A percentile compares a stretch with the other conserved stretches of the same genome.
These are phyloP conservation scores for Strongylocentrotus purpuratus DNA, from an alignment of 35 echinoderm and acorn worm species.

Conservation along the genomic window DNA sequence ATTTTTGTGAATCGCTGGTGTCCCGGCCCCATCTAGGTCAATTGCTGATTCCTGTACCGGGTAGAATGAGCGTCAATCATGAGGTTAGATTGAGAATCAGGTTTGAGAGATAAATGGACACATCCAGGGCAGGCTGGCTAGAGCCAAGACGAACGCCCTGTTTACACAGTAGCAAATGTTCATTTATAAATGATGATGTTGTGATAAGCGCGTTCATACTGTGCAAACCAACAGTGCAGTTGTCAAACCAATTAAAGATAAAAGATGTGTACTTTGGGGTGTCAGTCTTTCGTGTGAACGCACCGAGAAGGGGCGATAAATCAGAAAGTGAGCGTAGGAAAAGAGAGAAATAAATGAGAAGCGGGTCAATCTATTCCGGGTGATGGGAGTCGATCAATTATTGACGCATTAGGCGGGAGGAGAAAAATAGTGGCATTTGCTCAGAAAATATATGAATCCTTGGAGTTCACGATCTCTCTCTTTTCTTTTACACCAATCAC, in stretches of 20 bases:
- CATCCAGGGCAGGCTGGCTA: neutral
- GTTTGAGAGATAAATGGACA: neutral
- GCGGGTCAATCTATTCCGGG: constrained; percentile 33
- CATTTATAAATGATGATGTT: neutral
- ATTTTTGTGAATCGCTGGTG: neutral
- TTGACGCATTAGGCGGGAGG: neutral
- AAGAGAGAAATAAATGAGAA: constrained; percentile 12
- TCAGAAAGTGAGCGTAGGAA: neutral
- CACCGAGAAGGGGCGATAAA: neutral
- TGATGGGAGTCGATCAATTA: constrained; percentile 43
- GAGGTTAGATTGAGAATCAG: neutral
- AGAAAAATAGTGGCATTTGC: constrained; percentile 23
- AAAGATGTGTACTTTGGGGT: neutral
- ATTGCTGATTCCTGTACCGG: neutral
- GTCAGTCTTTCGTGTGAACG: neutral
- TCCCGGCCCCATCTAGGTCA: neutral
- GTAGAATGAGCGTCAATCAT: neutral
- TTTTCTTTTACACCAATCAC: neutral
- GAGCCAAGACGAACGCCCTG: neutral
- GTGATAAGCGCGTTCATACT: neutral
- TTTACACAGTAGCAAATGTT: neutral
- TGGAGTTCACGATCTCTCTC: neutral
- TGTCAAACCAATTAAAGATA: neutral
- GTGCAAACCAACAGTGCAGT: neutral
- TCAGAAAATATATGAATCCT: neutral